Evolutionary conservation across 1,140 invertebrate genomes (phyloP).

Genomic region (Oryzaephilus surinamensis): DNA sequence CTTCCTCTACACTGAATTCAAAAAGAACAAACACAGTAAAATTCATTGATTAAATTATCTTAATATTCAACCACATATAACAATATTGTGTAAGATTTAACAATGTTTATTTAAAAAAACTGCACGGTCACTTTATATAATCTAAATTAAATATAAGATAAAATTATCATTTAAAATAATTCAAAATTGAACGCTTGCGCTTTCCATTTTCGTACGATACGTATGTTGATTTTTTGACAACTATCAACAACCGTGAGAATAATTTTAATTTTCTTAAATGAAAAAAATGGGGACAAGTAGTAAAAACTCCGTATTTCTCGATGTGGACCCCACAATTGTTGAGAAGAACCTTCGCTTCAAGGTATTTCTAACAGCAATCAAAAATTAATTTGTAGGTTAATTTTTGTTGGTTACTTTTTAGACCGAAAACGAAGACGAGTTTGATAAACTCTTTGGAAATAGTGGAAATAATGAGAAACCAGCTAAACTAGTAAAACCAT

Average conservation of each 20-base stretch:
- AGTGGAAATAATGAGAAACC: slow-evolving; percentile 12
- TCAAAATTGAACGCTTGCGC: too few species aligned
- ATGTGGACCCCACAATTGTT: slow-evolving; percentile 33
- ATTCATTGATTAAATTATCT: too few species aligned
- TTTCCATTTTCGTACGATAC: too few species aligned
- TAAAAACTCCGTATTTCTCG: slow-evolving; percentile 17
- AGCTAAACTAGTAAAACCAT: slow-evolving; percentile 23
- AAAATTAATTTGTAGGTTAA: slow-evolving; percentile 4
- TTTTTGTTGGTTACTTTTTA: slow-evolving; percentile 9
- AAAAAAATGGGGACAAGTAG: neutral
- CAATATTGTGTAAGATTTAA: too few species aligned
- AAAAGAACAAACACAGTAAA: slow-evolving; percentile 3
- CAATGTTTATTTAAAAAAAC: too few species aligned
- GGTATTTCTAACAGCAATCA: slow-evolving; percentile 21
- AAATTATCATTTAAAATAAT: too few species aligned
- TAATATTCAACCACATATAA: too few species aligned
- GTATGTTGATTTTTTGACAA: too few species aligned
- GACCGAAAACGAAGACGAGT: slow-evolving; percentile 17
- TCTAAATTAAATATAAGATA: too few species aligned
- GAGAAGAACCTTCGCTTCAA: slow-evolving; percentile 38
- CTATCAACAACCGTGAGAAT: too few species aligned
- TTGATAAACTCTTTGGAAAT: slow-evolving; percentile 17
- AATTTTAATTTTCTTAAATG: too few species aligned
- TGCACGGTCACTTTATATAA: too few species aligned
- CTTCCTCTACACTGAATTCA: neutral